Evolutionary conservation across 2,113 vertebrate genomes (phyloP).

Genomic region (Pelusios castaneus): DNA sequence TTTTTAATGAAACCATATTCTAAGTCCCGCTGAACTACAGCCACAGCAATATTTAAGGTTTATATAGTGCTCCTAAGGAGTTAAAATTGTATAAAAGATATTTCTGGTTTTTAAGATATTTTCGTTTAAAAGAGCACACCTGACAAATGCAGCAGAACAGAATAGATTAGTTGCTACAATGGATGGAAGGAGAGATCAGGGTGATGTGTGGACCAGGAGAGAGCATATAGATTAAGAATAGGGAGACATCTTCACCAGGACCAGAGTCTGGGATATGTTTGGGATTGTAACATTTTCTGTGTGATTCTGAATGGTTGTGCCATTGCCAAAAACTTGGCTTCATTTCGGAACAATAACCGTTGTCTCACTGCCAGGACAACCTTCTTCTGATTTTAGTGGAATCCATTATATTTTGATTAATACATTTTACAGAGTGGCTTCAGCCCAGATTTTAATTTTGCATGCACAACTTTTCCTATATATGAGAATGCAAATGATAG

Average conservation of each 20-base stretch:
- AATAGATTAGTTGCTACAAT: neutral
- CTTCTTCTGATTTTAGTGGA: neutral
- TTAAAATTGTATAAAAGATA: neutral
- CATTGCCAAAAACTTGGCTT: neutral
- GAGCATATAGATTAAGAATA: neutral
- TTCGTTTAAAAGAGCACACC: neutral
- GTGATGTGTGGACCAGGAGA: neutral
- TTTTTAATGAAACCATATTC: neutral
- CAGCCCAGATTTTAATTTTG: neutral
- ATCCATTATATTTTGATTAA: neutral
- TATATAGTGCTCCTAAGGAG: neutral
- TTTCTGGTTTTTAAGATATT: neutral
- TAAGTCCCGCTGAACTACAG: neutral
- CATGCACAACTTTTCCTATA: neutral
- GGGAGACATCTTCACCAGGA: neutral
- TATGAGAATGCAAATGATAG: neutral
- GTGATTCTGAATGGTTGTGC: rapidly evolving
- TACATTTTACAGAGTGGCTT: neutral
- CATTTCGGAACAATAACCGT: neutral
- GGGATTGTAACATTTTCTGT: neutral
- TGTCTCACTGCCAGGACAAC: neutral
- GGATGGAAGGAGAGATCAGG: neutral
- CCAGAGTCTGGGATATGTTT: neutral
- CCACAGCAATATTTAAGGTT: neutral
- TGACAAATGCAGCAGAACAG: neutral